phyloP scores from a whole-genome alignment of 1,140 invertebrate species.

The Cydia pomonella region DNA sequence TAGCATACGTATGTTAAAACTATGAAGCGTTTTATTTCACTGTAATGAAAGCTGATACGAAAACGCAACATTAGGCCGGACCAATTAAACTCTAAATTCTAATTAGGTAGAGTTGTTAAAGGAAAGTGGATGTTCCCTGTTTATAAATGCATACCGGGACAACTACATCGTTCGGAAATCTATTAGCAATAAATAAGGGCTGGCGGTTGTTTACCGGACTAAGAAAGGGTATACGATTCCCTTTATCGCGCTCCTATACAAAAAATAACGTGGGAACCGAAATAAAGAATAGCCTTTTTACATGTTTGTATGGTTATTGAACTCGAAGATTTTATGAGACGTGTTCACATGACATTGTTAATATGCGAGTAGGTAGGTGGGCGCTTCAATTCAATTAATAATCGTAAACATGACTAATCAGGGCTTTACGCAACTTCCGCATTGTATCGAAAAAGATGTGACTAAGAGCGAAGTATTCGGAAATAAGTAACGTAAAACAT shows the following conservation, averaged over 20 bases:
- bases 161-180: conserved; percentile 66
- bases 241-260: conserved; percentile 69
- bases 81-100: not conserved
- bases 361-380: not conserved
- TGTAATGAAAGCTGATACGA: not conserved
- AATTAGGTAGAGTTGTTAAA: conserved; percentile 15
- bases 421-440: conserved; percentile 19
- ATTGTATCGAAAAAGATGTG: conserved; percentile 25
- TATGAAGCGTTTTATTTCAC: too few species aligned
- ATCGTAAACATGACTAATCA: conserved; percentile 31
- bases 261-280: conserved; percentile 78
- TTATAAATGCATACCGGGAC: conserved; percentile 63
- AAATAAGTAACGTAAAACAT: conserved; percentile 27
- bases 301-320: conserved; percentile 63
- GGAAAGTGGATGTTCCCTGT: conserved; percentile 59
- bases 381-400: conserved; percentile 16
- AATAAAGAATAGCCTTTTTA: conserved; percentile 72
- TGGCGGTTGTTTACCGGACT: conserved; percentile 69
- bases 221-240: conserved; percentile 75
- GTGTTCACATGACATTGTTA: conserved; percentile 38
- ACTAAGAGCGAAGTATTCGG: conserved; percentile 32
- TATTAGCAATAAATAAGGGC: conserved; percentile 78
- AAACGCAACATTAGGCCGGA: not conserved
- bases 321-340: conserved; percentile 54
- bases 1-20: too few species aligned